phyloP scores from a whole-genome alignment of 2,888 invertebrate species.

The Ernsta delagoae region DNA sequence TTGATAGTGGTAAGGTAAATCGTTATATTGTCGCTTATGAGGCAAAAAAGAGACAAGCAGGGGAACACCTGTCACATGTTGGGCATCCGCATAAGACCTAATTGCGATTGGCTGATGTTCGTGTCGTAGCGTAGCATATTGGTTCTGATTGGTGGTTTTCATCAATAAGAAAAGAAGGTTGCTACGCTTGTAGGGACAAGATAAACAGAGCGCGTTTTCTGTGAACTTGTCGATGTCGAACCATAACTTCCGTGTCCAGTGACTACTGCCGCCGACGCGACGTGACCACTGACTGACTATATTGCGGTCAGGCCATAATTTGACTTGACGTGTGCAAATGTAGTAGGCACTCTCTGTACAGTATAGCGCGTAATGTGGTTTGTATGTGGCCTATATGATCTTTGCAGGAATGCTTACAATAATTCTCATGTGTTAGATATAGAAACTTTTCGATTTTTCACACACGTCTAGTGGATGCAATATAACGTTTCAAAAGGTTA shows the following conservation, averaged over 20 bases:
- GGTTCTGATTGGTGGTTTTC: too few species aligned
- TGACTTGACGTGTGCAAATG: conserved; percentile 27
- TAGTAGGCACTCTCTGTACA: conserved; percentile 13
- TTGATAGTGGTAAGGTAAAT: conserved; percentile 16
- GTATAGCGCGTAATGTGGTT: conserved; percentile 6
- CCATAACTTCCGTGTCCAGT: neutral
- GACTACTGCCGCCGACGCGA: conserved; percentile 17
- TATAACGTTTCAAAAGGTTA: too few species aligned
- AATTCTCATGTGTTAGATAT: too few species aligned
- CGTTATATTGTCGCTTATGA: too few species aligned
- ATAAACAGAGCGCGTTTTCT: too few species aligned
- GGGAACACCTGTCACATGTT: neutral
- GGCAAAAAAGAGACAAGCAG: neutral
- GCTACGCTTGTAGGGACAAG: too few species aligned
- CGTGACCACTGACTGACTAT: conserved; percentile 23
- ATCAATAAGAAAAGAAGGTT: too few species aligned
- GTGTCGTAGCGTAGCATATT: too few species aligned
- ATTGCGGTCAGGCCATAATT: conserved; percentile 31
- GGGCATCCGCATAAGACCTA: neutral
- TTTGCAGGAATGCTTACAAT: neutral
- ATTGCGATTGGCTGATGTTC: neutral
- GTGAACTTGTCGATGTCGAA: too few species aligned
- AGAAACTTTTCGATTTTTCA: too few species aligned
- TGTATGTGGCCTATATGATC: neutral
- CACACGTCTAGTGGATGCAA: too few species aligned